Conservation (phyloP, 2,113 vertebrate species). For the Anguilla rostrata region DNA sequence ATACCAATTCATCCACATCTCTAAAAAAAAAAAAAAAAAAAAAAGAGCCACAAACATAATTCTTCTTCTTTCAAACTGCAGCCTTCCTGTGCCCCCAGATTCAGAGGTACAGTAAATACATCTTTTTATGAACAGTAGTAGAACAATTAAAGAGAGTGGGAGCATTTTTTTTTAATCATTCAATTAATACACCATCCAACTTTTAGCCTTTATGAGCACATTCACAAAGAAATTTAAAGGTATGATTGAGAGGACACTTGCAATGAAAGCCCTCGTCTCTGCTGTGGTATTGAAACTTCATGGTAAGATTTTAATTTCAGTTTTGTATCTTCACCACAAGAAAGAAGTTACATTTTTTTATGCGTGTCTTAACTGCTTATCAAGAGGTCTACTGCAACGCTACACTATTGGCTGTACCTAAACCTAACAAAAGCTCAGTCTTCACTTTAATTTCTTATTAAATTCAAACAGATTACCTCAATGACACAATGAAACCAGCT, state of each 20-base stretch:
- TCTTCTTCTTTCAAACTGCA: background rate
- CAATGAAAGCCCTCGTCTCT: background rate
- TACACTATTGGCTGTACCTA: conserved; percentile 41
- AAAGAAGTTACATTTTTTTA: conserved; percentile 32
- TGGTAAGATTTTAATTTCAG: conserved; percentile 45
- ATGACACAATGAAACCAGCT: conserved; percentile 32
- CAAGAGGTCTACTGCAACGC: conserved; percentile 41
- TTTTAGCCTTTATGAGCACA: background rate
- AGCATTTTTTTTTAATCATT: background rate
- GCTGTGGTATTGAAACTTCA: conserved; percentile 30
- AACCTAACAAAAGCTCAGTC: conserved; percentile 49
- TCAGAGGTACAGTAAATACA: background rate
- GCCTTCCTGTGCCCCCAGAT: background rate
- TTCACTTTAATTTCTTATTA: conserved; percentile 52
- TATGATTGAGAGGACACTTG: background rate
- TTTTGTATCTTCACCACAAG: conserved; percentile 8
- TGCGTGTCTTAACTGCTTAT: conserved; percentile 49
- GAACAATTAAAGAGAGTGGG: background rate
- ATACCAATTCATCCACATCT: conserved; percentile 64
- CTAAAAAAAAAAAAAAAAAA: conserved; percentile 57
- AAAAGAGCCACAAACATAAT: conserved; percentile 53
- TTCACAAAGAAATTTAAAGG: background rate
- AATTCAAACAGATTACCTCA: conserved; percentile 54
- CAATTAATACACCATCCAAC: background rate
- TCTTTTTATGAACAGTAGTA: background rate